A percentile compares a stretch with the other conserved stretches of the same genome.
phyloP scores from a whole-genome alignment of 2,113 vertebrate genomes.

The Glaucidium brasilianum region DNA sequence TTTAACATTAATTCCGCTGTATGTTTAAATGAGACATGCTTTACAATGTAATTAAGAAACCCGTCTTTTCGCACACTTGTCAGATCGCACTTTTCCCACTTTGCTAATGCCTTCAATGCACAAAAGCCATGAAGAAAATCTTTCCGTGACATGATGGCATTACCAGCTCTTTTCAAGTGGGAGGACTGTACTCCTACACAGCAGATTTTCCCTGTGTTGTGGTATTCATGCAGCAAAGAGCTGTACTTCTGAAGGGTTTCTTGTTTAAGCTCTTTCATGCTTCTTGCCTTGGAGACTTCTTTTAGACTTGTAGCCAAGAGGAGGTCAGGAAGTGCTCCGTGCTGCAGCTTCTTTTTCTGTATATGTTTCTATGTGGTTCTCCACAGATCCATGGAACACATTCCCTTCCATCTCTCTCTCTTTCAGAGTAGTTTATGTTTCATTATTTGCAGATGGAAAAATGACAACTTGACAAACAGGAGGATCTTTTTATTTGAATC shows the following conservation, averaged over 20 bases:
- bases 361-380: conserved; percentile 67
- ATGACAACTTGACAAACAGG: conserved; percentile 61
- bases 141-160: conserved; percentile 77
- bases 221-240: conserved; percentile 72
- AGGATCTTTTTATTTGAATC: conserved; percentile 65
- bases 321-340: conserved; percentile 64
- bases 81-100: conserved; percentile 31
- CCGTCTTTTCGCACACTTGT: conserved; percentile 8
- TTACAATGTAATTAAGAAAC: conserved; percentile 55
- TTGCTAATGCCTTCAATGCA: conserved; percentile 51
- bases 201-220: conserved; percentile 81
- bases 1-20: conserved; percentile 11
- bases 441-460: conserved; percentile 68
- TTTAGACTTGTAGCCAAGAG: conserved; percentile 55
- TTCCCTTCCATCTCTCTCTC: conserved; percentile 44
- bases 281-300: conserved; percentile 53
- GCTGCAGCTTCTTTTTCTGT: conserved; percentile 67
- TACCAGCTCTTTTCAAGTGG: conserved; percentile 79
- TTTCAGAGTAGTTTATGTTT: conserved; percentile 56
- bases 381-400: conserved; percentile 56
- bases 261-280: conserved; percentile 63
- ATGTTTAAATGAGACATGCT: conserved; percentile 25
- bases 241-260: conserved; percentile 69
- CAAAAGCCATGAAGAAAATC: conserved; percentile 58
- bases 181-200: conserved; percentile 73